Evolutionary conservation across 2,113 vertebrate species (phyloP).

Genomic region (Apodemus sylvaticus): DNA sequence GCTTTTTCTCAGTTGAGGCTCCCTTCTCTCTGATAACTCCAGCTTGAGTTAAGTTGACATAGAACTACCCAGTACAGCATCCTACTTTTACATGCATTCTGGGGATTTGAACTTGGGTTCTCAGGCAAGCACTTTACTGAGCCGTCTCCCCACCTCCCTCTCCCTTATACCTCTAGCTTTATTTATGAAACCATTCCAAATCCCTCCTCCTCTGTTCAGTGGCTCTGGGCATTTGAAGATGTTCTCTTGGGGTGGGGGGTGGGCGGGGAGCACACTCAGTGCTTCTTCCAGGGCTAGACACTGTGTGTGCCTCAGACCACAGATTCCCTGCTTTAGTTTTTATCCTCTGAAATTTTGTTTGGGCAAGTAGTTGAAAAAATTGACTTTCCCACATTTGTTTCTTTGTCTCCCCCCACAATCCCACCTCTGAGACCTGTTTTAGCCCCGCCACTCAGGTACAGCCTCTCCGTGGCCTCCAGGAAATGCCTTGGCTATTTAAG

Average conservation of each 20-base stretch:
- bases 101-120: neutral
- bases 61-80: neutral
- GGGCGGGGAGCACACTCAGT: neutral
- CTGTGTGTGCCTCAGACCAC: neutral
- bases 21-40: neutral
- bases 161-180: neutral
- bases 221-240: neutral
- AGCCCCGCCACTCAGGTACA: neutral
- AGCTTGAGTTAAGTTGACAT: neutral
- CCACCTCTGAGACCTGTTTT: neutral
- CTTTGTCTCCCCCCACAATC: neutral
- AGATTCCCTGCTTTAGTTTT: neutral
- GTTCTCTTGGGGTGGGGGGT: neutral
- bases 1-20: neutral
- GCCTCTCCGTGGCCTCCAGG: neutral
- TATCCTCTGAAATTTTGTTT: neutral
- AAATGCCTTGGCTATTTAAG: neutral
- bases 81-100: neutral
- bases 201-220: neutral
- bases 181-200: neutral
- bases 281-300: neutral
- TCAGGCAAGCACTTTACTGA: neutral
- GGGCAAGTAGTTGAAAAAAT: neutral
- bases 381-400: constrained; percentile 18
- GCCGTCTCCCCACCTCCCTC: neutral